Evolutionary conservation across 2,797 vertebrate species (phyloP), one percentile per base, ranked within the genome.

Genomic region (Cynopterus sphinx): DNA sequence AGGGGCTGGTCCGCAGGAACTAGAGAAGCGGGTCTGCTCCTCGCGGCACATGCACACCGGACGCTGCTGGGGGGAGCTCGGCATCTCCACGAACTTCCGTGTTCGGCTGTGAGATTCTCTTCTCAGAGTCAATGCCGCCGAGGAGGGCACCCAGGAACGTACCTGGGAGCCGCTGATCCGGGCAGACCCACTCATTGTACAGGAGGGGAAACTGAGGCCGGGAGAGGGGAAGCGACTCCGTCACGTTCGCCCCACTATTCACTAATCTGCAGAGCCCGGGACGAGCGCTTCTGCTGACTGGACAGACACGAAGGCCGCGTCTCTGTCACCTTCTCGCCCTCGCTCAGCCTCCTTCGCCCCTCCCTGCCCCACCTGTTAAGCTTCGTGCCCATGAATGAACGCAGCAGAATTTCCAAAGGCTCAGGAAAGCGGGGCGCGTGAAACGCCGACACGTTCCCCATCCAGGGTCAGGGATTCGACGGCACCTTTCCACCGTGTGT

Each of bases 141-240:
- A 63, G 4, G 6, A 16, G 3, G 0, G 28, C 10, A 5, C 59
- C 39, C 3, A 0, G 21, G 28, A 24, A 57, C 39, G 24, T 2
- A 57, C 31, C 22, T 19, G 65, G 78, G 71, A 79, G n/a, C 21
- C 8, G 31, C 24, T 22, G 24, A n/a, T 55, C 39, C 49, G 61
- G 31, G 19, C 55, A 65, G 51, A 43, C 22, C n/a, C 46, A 2
- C n/a, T 68, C 65, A 43, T 16, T 11, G 53, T 3, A 36, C 36
- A 28, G 43, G 10, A 11, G 33, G 46, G 28, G 70, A 75, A 55
- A 67, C 17, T 2, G 22, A 28, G 17, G 49, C 5, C 0, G 1
- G 49, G 49, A 49, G 41, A 84, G 43, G 22, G 46, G 2, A n/a
- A 28, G 13, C 5, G 39, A 43, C n/a, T 36, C 59, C n/a, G 15